Conservation (phyloP, 2,888 invertebrate genomes). For the Coronaproctus castanopsis region DNA sequence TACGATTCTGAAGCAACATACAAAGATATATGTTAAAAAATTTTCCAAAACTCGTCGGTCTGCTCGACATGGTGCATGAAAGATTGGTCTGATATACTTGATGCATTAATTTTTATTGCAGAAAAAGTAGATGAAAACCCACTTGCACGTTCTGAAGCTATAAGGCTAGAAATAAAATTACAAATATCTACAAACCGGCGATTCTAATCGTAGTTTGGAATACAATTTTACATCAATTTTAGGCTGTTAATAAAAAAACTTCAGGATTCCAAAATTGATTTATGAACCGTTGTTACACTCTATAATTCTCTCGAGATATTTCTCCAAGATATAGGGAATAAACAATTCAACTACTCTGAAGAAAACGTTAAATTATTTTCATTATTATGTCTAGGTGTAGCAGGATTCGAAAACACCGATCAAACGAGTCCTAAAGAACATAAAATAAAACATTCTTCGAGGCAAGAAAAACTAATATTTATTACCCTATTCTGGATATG, state of each 20-base stretch:
- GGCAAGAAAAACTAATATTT: conserved; percentile 2
- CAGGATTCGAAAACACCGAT: conserved; percentile 1
- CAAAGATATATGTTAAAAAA: neutral
- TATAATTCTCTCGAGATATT: conserved; percentile 12
- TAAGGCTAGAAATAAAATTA: neutral
- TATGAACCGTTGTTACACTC: conserved; percentile 13
- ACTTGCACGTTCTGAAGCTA: conserved; percentile 11
- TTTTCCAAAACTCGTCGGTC: conserved; percentile 15
- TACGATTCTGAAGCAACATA: neutral
- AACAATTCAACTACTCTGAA: conserved; percentile 14
- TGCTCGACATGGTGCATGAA: conserved; percentile 16
- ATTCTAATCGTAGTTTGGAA: conserved; percentile 15
- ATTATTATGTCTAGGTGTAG: conserved; percentile 12
- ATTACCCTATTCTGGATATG: conserved; percentile 5
- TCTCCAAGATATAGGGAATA: conserved; percentile 15
- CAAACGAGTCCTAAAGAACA: neutral
- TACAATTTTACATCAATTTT: conserved; percentile 11
- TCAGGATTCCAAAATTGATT: conserved; percentile 11
- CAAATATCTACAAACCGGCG: conserved; percentile 11
- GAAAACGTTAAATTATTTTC: conserved; percentile 15
- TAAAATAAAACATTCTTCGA: neutral
- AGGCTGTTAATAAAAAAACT: conserved; percentile 11
- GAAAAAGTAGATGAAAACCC: conserved; percentile 13
- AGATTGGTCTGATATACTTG: conserved; percentile 16
- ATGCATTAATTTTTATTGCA: conserved; percentile 15